Base-by-base conservation (phyloP, 2,113 vertebrate genomes). In the Hyla sarda region DNA sequence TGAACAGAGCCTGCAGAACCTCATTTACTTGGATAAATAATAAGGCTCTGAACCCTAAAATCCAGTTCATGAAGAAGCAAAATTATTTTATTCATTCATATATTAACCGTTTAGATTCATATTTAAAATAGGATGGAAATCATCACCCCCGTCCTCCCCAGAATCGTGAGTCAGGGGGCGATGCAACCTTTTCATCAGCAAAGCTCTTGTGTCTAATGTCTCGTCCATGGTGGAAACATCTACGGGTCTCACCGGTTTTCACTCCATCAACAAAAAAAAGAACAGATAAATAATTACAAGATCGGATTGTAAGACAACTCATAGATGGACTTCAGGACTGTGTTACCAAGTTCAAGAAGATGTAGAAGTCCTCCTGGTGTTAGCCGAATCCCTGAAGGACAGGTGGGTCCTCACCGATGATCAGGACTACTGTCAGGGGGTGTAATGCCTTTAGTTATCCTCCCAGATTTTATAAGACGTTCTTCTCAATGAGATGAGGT, bases 11-110 rank as follows among this genome's bases (percentile, higher is more conserved):
- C n/a, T n/a, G n/a, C n/a, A 41, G 3, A 41, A 23, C 34, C 67
- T 19, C 2, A 1, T 28, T 23, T 23, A 21, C 13, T 37, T 30
- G 9, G 1, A 25, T 1, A n/a, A 16, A 52, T 62, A 78, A 67
- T 12, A 50, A 78, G 48, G 48, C 28, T n/a, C 58, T 47, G 28
- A 16, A 14, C 58, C 50, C 48, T 41, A 11, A 58, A 56, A 21
- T 32, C 21, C 65, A 72, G 84, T 81, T 58, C 77, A 80, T n/a
- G 17, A 65, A 79, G 75, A 50, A 85, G 60, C 41, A 85, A 69
- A 67, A 71, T 85, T 19, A 78, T 65, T 78, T 72, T 73, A 86
- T 80, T 86, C 54, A 72, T 45, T 81, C 60, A 56, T 79, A 80
- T 69, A 80, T 71, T 80, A 80, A 86, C 62, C 48, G 32, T 86